These are phyloP conservation scores for Acanthisitta chloris DNA, from an alignment of 2,113 vertebrate species.

Conservation along the genomic window DNA sequence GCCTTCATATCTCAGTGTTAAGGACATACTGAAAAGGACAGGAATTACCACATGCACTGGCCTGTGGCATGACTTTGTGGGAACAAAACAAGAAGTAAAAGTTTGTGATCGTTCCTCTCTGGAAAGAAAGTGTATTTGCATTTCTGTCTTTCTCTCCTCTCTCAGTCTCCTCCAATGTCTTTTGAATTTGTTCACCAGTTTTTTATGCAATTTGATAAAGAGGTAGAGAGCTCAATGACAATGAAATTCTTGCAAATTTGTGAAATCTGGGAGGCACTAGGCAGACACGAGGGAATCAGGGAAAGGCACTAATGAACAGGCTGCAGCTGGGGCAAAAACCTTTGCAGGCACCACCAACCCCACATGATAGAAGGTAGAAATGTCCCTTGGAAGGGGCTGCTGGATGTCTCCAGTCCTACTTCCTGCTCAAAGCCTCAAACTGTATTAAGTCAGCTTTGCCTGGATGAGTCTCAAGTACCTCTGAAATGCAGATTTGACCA, in stretches of 20 bases:
- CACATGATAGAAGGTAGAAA: not conserved
- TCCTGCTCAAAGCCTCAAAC: not conserved
- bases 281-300: not conserved
- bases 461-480: not conserved
- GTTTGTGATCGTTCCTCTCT: not conserved
- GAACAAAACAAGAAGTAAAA: not conserved
- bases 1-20: not conserved
- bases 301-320: not conserved
- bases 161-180: rapidly evolving
- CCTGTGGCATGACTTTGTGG: not conserved
- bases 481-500: not conserved
- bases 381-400: not conserved
- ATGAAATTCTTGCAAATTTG: not conserved
- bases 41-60: not conserved
- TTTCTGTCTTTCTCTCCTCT: not conserved
- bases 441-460: not conserved
- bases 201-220: not conserved
- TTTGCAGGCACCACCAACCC: not conserved
- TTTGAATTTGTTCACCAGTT: not conserved
- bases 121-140: not conserved
- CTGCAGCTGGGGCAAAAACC: not conserved
- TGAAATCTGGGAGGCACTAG: not conserved
- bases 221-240: not conserved
- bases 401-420: not conserved
- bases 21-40: not conserved